Conservation (phyloP, 2,888 invertebrate species). For the Drosophila tripunctata region DNA sequence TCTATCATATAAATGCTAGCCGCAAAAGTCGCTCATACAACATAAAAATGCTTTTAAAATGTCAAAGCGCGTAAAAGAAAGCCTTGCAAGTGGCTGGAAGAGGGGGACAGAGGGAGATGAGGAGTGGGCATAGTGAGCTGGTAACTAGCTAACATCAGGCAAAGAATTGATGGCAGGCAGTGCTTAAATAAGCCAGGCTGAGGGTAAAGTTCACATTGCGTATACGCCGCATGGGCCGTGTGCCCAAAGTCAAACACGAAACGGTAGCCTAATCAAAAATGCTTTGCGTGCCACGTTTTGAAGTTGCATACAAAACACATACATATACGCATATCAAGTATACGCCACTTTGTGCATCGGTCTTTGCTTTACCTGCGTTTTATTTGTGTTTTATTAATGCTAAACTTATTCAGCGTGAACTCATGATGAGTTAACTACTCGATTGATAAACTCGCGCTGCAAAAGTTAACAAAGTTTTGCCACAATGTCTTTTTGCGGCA, state of each 20-base stretch:
- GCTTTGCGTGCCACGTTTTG: slow-evolving; percentile 71
- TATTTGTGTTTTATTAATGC: slow-evolving; percentile 61
- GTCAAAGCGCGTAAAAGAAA: slow-evolving; percentile 75
- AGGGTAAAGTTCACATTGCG: slow-evolving; percentile 64
- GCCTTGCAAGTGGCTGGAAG: slow-evolving; percentile 16
- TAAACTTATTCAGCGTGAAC: slow-evolving; percentile 38
- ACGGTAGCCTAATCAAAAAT: slow-evolving; percentile 74
- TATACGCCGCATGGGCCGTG: slow-evolving; percentile 60
- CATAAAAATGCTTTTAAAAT: slow-evolving; percentile 80
- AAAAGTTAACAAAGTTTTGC: slow-evolving; percentile 22
- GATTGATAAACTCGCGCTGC: slow-evolving; percentile 38
- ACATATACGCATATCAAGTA: slow-evolving; percentile 7
- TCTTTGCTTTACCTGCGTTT: slow-evolving; percentile 54
- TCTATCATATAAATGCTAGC: slow-evolving; percentile 54
- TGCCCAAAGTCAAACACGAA: slow-evolving; percentile 60
- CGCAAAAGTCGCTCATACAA: slow-evolving; percentile 69
- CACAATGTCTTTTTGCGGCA: slow-evolving; percentile 13
- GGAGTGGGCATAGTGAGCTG: neutral
- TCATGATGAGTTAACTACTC: slow-evolving; percentile 31
- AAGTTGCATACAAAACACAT: slow-evolving; percentile 47
- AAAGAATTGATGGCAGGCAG: slow-evolving; percentile 75
- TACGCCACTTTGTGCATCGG: too few species aligned
- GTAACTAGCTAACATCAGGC: slow-evolving; percentile 34
- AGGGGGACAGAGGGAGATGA: slow-evolving; percentile 4
- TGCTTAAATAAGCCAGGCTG: slow-evolving; percentile 56